These are phyloP conservation scores for Drosophila suboccidentalis DNA, from an alignment of 2,888 invertebrate species.

Conservation along the genomic window DNA sequence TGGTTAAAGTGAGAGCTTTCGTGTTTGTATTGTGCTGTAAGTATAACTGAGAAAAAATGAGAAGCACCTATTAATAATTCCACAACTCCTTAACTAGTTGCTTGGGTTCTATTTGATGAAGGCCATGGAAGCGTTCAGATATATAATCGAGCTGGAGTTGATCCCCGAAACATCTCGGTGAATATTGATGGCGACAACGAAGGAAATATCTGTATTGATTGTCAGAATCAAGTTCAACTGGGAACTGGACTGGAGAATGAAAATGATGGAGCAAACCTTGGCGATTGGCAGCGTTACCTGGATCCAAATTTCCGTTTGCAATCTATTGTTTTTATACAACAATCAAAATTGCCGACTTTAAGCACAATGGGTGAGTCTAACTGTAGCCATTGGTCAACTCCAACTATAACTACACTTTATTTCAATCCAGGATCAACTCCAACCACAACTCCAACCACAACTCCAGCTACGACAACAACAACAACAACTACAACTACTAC, in stretches of 20 bases:
- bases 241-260: background rate
- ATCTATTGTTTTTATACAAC: background rate
- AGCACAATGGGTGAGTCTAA: background rate
- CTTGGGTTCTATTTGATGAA: background rate
- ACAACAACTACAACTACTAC: background rate
- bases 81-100: background rate
- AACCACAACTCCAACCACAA: background rate
- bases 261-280: too few relatives aligned
- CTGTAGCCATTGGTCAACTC: background rate
- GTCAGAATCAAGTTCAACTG: slow-evolving; percentile 23
- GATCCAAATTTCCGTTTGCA: background rate
- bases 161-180: slow-evolving; percentile 4
- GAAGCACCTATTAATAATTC: background rate
- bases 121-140: background rate
- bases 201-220: slow-evolving; percentile 34
- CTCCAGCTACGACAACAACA: background rate
- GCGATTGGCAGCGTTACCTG: background rate
- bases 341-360: too few relatives aligned
- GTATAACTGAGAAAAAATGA: background rate
- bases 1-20: background rate
- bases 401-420: background rate
- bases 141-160: background rate
- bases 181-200: background rate
- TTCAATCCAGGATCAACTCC: background rate
- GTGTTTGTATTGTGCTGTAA: slow-evolving; percentile 12